Evolutionary conservation across 1,140 invertebrate genomes (phyloP).

Genomic region (Homalodisca vitripennis): DNA sequence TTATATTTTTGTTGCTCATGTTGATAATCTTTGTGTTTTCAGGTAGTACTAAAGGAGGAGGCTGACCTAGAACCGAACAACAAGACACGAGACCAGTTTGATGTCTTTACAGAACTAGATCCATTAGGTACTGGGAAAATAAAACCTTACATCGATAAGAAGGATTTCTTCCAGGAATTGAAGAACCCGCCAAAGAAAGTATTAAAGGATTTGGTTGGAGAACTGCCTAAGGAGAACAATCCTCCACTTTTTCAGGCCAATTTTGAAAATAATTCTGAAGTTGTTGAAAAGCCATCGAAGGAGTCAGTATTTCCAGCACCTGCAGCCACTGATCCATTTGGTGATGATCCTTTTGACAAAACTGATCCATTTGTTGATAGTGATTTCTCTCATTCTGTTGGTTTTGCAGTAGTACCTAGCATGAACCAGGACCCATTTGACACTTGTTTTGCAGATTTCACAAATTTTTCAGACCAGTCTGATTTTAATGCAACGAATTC

Average conservation of each 20-base stretch:
- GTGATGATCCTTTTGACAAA: constrained; percentile 66
- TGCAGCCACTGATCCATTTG: constrained; percentile 59
- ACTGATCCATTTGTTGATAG: constrained; percentile 61
- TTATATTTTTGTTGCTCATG: too few species aligned
- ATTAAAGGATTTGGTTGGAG: constrained; percentile 72
- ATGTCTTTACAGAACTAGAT: constrained; percentile 90
- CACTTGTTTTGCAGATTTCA: constrained; percentile 51
- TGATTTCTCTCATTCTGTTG: constrained; percentile 45
- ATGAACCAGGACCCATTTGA: constrained; percentile 60
- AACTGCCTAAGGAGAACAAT: constrained; percentile 31
- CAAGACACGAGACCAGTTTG: constrained; percentile 45
- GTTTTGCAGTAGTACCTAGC: constrained; percentile 42
- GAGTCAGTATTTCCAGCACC: constrained; percentile 38
- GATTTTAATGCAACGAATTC: neutral
- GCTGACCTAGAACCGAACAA: neutral
- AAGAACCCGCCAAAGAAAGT: constrained; percentile 91
- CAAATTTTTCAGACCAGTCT: constrained; percentile 35
- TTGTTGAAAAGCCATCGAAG: neutral
- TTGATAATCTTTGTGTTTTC: neutral
- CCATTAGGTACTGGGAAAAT: constrained; percentile 84
- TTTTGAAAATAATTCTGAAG: constrained; percentile 21
- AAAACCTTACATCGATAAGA: constrained; percentile 91
- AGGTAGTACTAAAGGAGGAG: neutral
- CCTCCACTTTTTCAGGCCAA: constrained; percentile 28
- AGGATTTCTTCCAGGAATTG: constrained; percentile 91